These are phyloP conservation scores for Kuschelorhynchus macadamiae DNA, from an alignment of 2,888 invertebrate genomes.

Conservation along the genomic window DNA sequence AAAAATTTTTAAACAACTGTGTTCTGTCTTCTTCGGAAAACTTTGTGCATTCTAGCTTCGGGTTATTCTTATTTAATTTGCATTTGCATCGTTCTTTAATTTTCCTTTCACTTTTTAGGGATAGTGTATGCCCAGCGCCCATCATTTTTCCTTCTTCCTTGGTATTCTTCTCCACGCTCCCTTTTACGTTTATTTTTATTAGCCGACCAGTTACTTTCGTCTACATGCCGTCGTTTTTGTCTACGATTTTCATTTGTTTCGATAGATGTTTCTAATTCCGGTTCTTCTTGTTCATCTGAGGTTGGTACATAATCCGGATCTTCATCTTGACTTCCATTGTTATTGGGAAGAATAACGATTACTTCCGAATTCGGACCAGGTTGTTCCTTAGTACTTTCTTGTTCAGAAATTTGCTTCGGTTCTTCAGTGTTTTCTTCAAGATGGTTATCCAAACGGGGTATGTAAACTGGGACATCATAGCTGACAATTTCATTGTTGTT, in stretches of 20 bases:
- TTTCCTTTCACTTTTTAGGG: slow-evolving; percentile 23
- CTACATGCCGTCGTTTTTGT: slow-evolving; percentile 27
- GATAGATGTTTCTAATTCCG: slow-evolving; percentile 17
- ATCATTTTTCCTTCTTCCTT: slow-evolving; percentile 28
- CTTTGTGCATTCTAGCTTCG: slow-evolving; percentile 14
- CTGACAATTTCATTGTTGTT: too few species aligned
- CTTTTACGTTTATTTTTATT: slow-evolving; percentile 21
- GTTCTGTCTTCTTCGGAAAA: slow-evolving; percentile 5
- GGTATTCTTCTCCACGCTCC: slow-evolving; percentile 27
- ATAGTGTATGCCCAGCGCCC: slow-evolving; percentile 18
- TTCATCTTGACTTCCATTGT: slow-evolving; percentile 1
- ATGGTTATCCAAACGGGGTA: too few species aligned
- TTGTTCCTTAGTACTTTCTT: too few species aligned
- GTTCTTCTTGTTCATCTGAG: slow-evolving; percentile 16
- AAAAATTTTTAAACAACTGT: slow-evolving; percentile 16
- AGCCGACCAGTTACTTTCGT: slow-evolving; percentile 23
- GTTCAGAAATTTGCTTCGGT: too few species aligned
- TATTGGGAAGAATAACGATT: background rate
- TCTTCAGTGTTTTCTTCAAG: too few species aligned
- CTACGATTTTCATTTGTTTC: slow-evolving; percentile 9
- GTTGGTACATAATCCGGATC: slow-evolving; percentile 25
- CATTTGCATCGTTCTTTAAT: slow-evolving; percentile 15
- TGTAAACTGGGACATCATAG: too few species aligned
- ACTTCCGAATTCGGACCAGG: slow-evolving; percentile 6
- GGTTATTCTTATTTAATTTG: slow-evolving; percentile 13